These are phyloP conservation scores for Junonia oenone DNA, from an alignment of 2,888 invertebrate species.

Conservation along the genomic window DNA sequence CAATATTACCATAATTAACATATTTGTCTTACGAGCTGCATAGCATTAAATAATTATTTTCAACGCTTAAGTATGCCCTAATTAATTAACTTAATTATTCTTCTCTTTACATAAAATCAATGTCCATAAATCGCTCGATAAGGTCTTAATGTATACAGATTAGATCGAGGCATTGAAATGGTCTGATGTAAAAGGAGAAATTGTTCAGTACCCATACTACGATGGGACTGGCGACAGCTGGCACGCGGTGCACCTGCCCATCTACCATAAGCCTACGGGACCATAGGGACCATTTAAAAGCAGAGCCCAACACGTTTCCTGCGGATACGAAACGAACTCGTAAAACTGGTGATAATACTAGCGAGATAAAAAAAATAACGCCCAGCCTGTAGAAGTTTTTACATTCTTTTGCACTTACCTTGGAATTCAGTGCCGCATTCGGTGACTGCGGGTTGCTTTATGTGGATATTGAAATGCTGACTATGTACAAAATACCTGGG, in stretches of 20 bases:
- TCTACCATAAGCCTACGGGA: slow-evolving; percentile 38
- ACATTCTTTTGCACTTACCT: slow-evolving; percentile 42
- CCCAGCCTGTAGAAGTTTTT: slow-evolving; percentile 33
- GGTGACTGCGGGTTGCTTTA: slow-evolving; percentile 25
- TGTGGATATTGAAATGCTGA: slow-evolving; percentile 22
- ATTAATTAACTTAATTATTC: no score
- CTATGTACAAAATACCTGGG: slow-evolving; percentile 1
- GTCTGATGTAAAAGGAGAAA: neutral
- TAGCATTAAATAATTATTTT: no score
- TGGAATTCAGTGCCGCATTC: slow-evolving; percentile 38
- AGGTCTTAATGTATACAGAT: no score
- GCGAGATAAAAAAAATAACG: slow-evolving; percentile 27
- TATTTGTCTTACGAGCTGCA: no score
- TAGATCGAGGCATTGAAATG: neutral
- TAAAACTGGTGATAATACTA: slow-evolving; percentile 1
- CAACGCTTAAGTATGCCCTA: no score
- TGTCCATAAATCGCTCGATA: no score
- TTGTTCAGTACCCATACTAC: slow-evolving; percentile 1
- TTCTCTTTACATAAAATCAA: neutral
- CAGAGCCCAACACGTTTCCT: slow-evolving; percentile 10
- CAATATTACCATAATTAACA: no score
- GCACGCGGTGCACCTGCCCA: slow-evolving; percentile 52
- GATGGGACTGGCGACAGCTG: slow-evolving; percentile 46
- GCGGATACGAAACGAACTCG: slow-evolving; percentile 5
- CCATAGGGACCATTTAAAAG: slow-evolving; percentile 9